These are phyloP conservation scores for Dichetophora obliterata DNA, from an alignment of 2,888 invertebrate species.

Conservation along the genomic window DNA sequence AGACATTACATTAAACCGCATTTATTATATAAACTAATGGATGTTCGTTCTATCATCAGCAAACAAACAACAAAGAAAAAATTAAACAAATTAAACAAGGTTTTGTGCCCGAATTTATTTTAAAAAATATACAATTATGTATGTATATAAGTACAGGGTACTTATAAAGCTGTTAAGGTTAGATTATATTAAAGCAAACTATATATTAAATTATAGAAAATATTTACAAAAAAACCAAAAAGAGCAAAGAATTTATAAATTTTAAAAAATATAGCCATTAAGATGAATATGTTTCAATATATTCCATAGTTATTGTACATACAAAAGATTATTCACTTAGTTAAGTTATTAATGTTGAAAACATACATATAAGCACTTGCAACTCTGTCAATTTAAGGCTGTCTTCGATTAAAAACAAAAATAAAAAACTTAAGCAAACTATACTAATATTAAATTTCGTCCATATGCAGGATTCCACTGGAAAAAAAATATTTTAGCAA, in stretches of 20 bases:
- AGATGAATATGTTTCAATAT: slow-evolving; percentile 2
- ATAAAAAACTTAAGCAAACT: neutral
- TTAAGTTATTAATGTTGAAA: neutral
- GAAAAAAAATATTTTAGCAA: neutral
- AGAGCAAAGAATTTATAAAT: slow-evolving; percentile 36
- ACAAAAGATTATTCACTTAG: neutral
- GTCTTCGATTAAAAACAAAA: slow-evolving; percentile 43
- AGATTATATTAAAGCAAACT: slow-evolving; percentile 4
- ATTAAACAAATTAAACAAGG: slow-evolving; percentile 2
- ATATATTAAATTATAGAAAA: slow-evolving; percentile 9
- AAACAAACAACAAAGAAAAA: too few relatives aligned
- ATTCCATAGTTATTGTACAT: too few relatives aligned
- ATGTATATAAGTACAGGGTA: slow-evolving; percentile 20
- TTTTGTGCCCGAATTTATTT: slow-evolving; percentile 45
- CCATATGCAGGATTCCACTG: neutral
- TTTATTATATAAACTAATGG: too few relatives aligned
- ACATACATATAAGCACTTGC: slow-evolving; percentile 17
- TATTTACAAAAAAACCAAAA: slow-evolving; percentile 20
- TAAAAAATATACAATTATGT: slow-evolving; percentile 37
- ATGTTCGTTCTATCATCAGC: too few relatives aligned
- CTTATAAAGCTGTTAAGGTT: too few relatives aligned
- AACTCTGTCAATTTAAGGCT: slow-evolving; percentile 60
- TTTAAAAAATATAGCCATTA: neutral
- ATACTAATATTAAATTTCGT: slow-evolving; percentile 2
- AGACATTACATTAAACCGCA: too few relatives aligned